phyloP scores from a whole-genome alignment of 2,797 vertebrate species.

The Fringilla coelebs region DNA sequence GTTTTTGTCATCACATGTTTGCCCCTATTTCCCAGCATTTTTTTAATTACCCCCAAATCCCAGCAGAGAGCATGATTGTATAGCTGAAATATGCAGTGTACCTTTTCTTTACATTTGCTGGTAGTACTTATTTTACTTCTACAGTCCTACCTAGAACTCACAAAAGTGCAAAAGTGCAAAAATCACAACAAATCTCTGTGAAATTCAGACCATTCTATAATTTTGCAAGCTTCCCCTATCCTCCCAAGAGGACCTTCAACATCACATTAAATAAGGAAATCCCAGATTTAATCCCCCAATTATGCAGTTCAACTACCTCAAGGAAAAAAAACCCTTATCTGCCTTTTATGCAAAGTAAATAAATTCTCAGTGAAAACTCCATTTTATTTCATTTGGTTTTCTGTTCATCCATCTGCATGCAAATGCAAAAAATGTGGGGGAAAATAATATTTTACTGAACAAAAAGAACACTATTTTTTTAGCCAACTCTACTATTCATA shows the following conservation, averaged over 20 bases:
- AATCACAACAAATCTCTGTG: background rate
- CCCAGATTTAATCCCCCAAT: background rate
- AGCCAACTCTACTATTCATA: background rate
- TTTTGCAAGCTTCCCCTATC: background rate
- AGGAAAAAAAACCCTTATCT: background rate
- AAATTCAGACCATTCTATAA: background rate
- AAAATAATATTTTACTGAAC: background rate
- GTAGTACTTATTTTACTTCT: background rate
- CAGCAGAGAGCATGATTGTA: accelerated
- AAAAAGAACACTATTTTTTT: background rate
- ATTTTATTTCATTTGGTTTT: background rate
- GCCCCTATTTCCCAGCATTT: accelerated
- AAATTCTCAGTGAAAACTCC: background rate
- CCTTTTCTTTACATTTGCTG: background rate
- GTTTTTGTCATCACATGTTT: background rate
- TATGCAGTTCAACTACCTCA: background rate
- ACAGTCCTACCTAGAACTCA: background rate
- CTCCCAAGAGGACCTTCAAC: background rate
- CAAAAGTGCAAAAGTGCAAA: background rate
- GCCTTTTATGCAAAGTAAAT: background rate
- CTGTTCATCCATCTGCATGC: background rate
- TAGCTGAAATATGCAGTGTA: background rate
- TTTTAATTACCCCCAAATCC: accelerated
- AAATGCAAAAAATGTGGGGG: background rate
- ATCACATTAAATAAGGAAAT: background rate